Percentiles rank a stretch among this genome's conserved stretches.
Evolutionary conservation across 2,888 invertebrate genomes (phyloP).

Genomic region (Lysandra coridon): DNA sequence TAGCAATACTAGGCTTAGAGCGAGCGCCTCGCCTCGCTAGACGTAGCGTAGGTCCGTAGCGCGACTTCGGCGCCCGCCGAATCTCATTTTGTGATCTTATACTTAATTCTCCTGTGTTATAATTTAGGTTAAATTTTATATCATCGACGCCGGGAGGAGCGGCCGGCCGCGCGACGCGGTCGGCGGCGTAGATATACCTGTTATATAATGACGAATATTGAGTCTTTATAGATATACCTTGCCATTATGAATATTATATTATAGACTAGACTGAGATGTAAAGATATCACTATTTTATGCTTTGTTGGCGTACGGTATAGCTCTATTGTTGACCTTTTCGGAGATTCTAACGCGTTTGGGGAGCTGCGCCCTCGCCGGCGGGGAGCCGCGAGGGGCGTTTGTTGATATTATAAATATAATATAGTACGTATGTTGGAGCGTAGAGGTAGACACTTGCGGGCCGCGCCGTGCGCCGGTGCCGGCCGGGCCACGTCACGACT

Average conservation of each 20-base stretch:
- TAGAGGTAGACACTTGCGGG: slow-evolving; percentile 53
- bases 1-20: slow-evolving; percentile 80
- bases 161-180: slow-evolving; percentile 70
- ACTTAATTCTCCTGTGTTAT: slow-evolving; percentile 81
- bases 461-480: slow-evolving; percentile 36
- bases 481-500: slow-evolving; percentile 31
- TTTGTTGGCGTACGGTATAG: slow-evolving; percentile 77
- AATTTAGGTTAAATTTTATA: slow-evolving; percentile 81
- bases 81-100: slow-evolving; percentile 82
- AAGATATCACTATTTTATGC: slow-evolving; percentile 81
- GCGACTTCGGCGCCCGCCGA: slow-evolving; percentile 78
- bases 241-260: slow-evolving; percentile 76
- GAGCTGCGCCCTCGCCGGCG: slow-evolving; percentile 3
- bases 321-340: slow-evolving; percentile 69
- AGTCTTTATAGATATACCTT: slow-evolving; percentile 80
- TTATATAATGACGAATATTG: slow-evolving; percentile 78
- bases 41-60: slow-evolving; percentile 77
- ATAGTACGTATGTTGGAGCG: slow-evolving; percentile 57
- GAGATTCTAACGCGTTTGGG: slow-evolving; percentile 55
- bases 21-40: slow-evolving; percentile 73
- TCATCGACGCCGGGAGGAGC: slow-evolving; percentile 79
- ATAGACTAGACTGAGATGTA: slow-evolving; percentile 80
- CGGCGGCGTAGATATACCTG: slow-evolving; percentile 76
- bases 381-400: slow-evolving; percentile 46
- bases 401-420: slow-evolving; percentile 60